These are phyloP conservation scores for Agriopis marginaria DNA, from an alignment of 2,888 invertebrate genomes.

Conservation along the genomic window DNA sequence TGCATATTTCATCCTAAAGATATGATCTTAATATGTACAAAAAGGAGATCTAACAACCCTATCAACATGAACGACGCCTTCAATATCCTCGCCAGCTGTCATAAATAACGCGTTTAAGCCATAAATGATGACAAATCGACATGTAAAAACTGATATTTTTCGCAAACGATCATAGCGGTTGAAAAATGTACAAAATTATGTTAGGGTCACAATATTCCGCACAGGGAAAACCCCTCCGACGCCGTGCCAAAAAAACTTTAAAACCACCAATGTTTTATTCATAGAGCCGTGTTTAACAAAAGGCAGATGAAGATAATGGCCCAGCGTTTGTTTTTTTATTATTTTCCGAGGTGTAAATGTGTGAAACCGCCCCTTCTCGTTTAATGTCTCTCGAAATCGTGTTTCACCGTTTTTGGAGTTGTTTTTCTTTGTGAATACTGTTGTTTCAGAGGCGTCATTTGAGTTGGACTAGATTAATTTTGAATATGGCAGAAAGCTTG, in stretches of 20 bases:
- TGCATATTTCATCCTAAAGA: too few species aligned
- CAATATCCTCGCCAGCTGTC: conserved; percentile 12
- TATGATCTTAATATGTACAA: not conserved
- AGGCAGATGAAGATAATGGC: conserved; percentile 23
- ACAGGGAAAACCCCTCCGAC: not conserved
- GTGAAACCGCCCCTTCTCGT: conserved; percentile 16
- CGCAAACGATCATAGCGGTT: not conserved
- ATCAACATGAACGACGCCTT: not conserved
- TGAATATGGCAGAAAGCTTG: not conserved
- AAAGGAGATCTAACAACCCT: not conserved
- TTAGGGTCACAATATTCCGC: not conserved
- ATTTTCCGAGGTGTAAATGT: conserved; percentile 15
- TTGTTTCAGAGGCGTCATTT: not conserved
- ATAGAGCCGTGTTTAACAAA: conserved; percentile 23
- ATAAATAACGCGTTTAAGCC: conserved; percentile 6
- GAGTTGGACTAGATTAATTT: conserved; percentile 1
- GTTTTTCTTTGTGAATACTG: conserved; percentile 14
- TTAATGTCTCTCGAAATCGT: conserved; percentile 19
- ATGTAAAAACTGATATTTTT: not conserved
- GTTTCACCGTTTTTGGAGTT: conserved; percentile 12
- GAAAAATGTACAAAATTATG: not conserved
- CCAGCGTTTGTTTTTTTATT: conserved; percentile 14
- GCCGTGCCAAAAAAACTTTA: conserved; percentile 24
- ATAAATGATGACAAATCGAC: conserved; percentile 1
- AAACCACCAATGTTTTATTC: conserved; percentile 22